Conservation (phyloP, 2,888 invertebrate species). For the Geophilus truncorum region DNA sequence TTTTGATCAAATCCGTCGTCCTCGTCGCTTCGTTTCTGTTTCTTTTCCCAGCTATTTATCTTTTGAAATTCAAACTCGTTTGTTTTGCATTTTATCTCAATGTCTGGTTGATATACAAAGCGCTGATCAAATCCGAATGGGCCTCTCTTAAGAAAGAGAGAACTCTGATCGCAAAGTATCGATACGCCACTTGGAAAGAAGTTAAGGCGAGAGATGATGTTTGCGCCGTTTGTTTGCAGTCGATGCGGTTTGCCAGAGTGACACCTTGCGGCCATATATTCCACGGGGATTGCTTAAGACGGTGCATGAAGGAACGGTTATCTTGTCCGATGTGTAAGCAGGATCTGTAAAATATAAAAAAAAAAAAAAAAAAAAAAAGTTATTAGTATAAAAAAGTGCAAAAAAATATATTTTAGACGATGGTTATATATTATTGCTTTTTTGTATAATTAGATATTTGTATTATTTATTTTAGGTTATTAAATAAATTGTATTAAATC, state of each 20-base stretch:
- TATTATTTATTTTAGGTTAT: no score
- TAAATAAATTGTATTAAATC: no score
- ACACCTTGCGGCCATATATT: constrained; percentile 76
- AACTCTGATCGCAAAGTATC: constrained; percentile 53
- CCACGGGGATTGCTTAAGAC: constrained; percentile 69
- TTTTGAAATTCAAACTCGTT: constrained; percentile 58
- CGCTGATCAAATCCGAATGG: constrained; percentile 41
- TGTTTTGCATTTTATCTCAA: constrained; percentile 60
- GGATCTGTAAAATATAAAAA: not conserved
- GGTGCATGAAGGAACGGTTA: constrained; percentile 64
- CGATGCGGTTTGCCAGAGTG: constrained; percentile 65
- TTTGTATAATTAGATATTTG: no score
- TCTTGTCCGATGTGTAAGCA: constrained; percentile 69
- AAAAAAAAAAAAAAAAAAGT: no score
- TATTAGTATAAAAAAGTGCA: no score
- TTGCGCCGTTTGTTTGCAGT: constrained; percentile 68
- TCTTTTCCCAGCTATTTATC: constrained; percentile 53
- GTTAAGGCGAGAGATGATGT: constrained; percentile 67
- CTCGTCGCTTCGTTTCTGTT: constrained; percentile 57
- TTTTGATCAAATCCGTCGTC: constrained; percentile 57
- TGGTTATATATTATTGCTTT: no score
- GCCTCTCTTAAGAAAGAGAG: constrained; percentile 58
- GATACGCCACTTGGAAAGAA: constrained; percentile 59
- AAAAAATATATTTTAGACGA: no score
- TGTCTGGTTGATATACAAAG: constrained; percentile 58